Conservation (phyloP, 2,797 vertebrate genomes). For the Argya squamiceps region DNA sequence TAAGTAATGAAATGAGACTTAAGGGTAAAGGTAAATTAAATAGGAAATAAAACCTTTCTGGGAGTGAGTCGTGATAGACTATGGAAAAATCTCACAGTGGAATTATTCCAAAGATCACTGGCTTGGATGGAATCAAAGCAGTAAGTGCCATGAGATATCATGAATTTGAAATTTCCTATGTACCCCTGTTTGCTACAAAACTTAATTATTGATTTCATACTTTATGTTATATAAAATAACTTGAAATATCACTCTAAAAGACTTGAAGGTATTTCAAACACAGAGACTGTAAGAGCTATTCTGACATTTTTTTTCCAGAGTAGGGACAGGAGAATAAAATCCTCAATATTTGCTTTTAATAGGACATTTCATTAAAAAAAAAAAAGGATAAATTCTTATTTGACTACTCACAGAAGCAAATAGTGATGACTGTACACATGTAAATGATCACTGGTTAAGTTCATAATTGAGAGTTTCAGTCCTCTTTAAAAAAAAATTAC, state of each 20-base stretch:
- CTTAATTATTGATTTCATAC: neutral
- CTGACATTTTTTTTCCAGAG: neutral
- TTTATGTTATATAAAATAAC: neutral
- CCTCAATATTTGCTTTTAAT: neutral
- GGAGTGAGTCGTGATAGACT: neutral
- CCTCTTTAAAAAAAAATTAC: neutral
- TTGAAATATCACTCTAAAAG: neutral
- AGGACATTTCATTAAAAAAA: rapidly evolving
- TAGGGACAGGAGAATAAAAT: neutral
- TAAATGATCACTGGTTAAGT: neutral
- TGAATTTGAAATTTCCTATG: neutral
- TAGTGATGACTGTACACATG: neutral
- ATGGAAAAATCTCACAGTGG: neutral
- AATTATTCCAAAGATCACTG: neutral
- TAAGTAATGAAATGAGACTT: neutral
- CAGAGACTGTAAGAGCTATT: neutral
- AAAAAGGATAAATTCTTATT: neutral
- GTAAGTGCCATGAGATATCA: neutral
- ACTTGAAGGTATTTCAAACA: neutral
- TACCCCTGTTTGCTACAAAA: neutral
- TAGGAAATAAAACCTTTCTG: neutral
- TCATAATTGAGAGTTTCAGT: neutral
- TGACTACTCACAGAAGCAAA: neutral
- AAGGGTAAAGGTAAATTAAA: neutral
- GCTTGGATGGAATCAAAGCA: neutral